Conservation (phyloP, 2,113 vertebrate genomes). For the Phodopus roborovskii region DNA sequence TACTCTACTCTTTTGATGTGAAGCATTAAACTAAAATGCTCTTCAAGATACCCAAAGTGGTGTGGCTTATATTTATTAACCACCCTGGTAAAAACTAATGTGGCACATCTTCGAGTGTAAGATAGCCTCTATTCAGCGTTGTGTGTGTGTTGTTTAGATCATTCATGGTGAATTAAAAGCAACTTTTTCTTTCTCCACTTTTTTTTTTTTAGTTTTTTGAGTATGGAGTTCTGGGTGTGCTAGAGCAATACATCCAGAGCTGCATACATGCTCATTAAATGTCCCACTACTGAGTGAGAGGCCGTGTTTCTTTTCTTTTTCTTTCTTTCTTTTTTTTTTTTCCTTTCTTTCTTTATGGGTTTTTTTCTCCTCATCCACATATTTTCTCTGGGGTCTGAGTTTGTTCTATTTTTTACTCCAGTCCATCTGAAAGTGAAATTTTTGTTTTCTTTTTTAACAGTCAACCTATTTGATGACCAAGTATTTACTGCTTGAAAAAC, state of each 20-base stretch:
- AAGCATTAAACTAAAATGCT: not conserved
- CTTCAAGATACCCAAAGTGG: not conserved
- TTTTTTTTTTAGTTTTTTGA: not conserved
- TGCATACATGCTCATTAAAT: not conserved
- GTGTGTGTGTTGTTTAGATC: not conserved
- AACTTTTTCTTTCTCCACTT: not conserved
- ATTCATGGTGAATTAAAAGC: not conserved
- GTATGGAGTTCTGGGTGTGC: not conserved
- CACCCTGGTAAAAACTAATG: not conserved
- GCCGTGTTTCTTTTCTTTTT: no score
- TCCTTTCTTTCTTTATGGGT: not conserved
- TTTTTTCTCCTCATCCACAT: not conserved
- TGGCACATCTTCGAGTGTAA: not conserved
- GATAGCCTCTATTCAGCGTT: not conserved
- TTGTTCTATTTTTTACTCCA: not conserved
- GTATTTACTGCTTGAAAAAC: conserved; percentile 27
- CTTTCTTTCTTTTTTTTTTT: no score
- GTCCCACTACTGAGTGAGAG: not conserved
- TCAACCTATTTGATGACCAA: conserved; percentile 8
- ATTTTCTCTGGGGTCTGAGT: not conserved
- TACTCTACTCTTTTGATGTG: not conserved
- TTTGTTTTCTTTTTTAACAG: not conserved
- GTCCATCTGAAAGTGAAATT: not conserved
- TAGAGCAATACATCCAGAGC: not conserved
- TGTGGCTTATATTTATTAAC: not conserved